Conservation (phyloP, 2,888 invertebrate species). For the Cryptocheilus praepositus region DNA sequence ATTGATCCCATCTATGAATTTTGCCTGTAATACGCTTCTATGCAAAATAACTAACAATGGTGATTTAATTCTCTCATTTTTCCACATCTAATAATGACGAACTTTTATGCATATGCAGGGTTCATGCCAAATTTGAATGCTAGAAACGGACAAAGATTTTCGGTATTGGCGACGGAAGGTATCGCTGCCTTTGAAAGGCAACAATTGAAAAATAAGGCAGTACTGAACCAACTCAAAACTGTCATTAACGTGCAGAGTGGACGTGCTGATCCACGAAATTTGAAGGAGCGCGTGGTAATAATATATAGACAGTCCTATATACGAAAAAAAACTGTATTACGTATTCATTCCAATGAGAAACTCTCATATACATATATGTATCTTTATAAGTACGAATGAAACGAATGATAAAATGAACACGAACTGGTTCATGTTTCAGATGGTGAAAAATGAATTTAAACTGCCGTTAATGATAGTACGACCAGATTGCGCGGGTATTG, state of each 20-base stretch:
- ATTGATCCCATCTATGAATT: too few relatives aligned
- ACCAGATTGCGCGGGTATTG: conserved; percentile 82
- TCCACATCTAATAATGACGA: background rate
- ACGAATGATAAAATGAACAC: background rate
- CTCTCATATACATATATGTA: too few relatives aligned
- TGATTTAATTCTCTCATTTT: too few relatives aligned
- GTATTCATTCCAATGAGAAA: too few relatives aligned
- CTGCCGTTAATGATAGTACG: conserved; percentile 82
- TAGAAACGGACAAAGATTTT: conserved; percentile 83
- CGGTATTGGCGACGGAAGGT: conserved; percentile 84
- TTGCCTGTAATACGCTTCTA: too few relatives aligned
- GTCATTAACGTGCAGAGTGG: conserved; percentile 80
- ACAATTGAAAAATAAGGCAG: conserved; percentile 79
- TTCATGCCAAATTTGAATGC: conserved; percentile 82
- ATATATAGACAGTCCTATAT: conserved; percentile 31
- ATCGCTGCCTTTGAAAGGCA: conserved; percentile 83
- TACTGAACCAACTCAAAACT: conserved; percentile 78
- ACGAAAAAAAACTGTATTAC: background rate
- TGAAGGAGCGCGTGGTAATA: conserved; percentile 80
- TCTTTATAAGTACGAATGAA: too few relatives aligned
- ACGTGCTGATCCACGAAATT: conserved; percentile 79
- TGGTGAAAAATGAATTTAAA: conserved; percentile 82
- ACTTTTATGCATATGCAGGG: conserved; percentile 77
- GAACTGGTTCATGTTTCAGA: conserved; percentile 73
- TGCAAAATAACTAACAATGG: background rate